Evolutionary conservation across 2,888 invertebrate species (phyloP), one percentile per base, ranked within the genome.

Genomic region (Hyppa rectilinea): DNA sequence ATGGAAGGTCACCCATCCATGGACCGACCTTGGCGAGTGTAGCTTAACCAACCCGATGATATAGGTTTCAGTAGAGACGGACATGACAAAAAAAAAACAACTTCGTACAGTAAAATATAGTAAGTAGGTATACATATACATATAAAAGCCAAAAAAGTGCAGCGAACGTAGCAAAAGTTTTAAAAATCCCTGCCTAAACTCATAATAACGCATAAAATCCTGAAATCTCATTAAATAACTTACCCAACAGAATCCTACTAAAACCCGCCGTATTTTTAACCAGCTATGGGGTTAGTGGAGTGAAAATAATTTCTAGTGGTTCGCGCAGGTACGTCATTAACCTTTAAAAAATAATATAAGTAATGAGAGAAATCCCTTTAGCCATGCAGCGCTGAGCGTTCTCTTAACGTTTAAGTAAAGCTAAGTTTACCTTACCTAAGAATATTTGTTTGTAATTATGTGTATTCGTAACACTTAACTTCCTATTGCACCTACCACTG

Each of bases 181-280:
- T 14, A 14, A 31, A 50, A 31, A 31, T 26, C n/a, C 23, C 5
- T 2, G 14, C n/a, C 14, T 4, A 26, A 45, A n/a, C n/a, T 45
- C 38, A 38, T 53, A 53, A n/a, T 47, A 20, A 20, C 26, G 38
- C 31, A 34, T n/a, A 34, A 47, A 53, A 20, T 47, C 45, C 20
- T 34, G 53, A 53, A 71, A 53, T 74, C 71, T 74, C 71, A 55
- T 71, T 65, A 65, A 65, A 40, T 29, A 55, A 65, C 65, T 64
- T 53, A 5, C 9, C 31, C 26, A 40, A 12, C 45, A 26, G 26
- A 53, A 29, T 47, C 12, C 31, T 34, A 20, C 2, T 53, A 38
- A 34, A 53, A 14, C 5, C 12, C 7, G 1, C 20, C 4, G 7
- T 34, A 29, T 74, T 71, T 53, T 23, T 40, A 31, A 23, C 38